Evolutionary conservation across 2,797 vertebrate genomes (phyloP).

Genomic region (Tamandua tetradactyla): DNA sequence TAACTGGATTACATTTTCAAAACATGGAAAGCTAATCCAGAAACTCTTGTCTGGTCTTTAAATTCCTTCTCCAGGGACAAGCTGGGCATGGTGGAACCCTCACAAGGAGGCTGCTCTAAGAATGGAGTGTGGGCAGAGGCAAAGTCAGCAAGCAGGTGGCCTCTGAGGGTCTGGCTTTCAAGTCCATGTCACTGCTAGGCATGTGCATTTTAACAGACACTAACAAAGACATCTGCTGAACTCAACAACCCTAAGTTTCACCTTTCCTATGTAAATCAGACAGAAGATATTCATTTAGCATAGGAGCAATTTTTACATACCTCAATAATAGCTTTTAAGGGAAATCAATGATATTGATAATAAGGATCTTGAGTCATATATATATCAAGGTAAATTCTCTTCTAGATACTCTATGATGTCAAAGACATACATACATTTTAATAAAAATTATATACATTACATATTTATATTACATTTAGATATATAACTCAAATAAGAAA

Average conservation of each 20-base stretch:
- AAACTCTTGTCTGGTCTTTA: neutral
- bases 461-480: neutral
- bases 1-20: too few species aligned
- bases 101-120: neutral
- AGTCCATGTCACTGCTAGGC: neutral
- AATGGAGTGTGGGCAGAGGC: neutral
- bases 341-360: neutral
- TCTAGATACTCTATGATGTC: neutral
- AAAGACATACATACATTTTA: neutral
- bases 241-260: neutral
- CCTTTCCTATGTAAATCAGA: neutral
- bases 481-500: neutral
- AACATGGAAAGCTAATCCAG: neutral
- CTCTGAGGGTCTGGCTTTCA: conserved; percentile 53
- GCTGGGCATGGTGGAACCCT: neutral
- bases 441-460: neutral
- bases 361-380: neutral
- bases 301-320: neutral
- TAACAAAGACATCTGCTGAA: neutral
- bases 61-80: neutral
- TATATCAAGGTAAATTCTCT: neutral
- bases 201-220: neutral
- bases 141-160: conserved; percentile 1
- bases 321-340: neutral
- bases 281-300: neutral